A percentile compares a stretch with the other conserved stretches of the same genome.
phyloP scores from a whole-genome alignment of 53 echinoderm and acorn worm species.

The Stichopus horrens region DNA sequence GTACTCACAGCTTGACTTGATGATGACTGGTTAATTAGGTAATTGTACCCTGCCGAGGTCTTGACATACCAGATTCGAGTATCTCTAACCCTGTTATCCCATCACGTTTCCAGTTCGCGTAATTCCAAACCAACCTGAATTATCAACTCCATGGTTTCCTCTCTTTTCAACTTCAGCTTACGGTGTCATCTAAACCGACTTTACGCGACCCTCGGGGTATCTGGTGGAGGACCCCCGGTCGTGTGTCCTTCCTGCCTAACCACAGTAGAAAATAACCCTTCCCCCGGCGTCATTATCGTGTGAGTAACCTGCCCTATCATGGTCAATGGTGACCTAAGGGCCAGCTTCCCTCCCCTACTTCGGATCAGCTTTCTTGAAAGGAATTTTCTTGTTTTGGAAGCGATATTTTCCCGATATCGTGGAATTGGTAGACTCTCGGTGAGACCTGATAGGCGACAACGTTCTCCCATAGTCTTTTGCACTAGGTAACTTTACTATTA shows the following conservation, averaged over 20 bases:
- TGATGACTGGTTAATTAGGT: constrained; percentile 29
- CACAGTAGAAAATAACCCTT: constrained; percentile 18
- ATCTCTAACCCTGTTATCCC: constrained; percentile 18
- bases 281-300: constrained; percentile 17
- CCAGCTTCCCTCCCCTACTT: background rate
- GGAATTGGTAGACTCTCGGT: background rate
- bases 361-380: constrained; percentile 12
- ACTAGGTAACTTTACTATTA: too few species aligned
- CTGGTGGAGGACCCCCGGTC: constrained; percentile 6
- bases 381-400: background rate
- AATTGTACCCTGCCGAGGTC: constrained; percentile 22
- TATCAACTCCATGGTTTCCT: background rate
- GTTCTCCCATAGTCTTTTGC: too few species aligned
- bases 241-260: constrained; percentile 17
- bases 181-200: constrained; percentile 33
- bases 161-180: background rate
- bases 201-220: constrained; percentile 13
- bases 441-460: background rate
- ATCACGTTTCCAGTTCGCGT: constrained; percentile 21
- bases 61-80: background rate
- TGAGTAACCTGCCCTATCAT: constrained; percentile 28
- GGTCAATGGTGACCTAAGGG: constrained; percentile 25
- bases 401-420: background rate
- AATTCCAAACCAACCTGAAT: constrained; percentile 22
- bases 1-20: constrained; percentile 20